phyloP scores from a whole-genome alignment of 92 coral and sea anemone species.

The Paramuricea clavata region DNA sequence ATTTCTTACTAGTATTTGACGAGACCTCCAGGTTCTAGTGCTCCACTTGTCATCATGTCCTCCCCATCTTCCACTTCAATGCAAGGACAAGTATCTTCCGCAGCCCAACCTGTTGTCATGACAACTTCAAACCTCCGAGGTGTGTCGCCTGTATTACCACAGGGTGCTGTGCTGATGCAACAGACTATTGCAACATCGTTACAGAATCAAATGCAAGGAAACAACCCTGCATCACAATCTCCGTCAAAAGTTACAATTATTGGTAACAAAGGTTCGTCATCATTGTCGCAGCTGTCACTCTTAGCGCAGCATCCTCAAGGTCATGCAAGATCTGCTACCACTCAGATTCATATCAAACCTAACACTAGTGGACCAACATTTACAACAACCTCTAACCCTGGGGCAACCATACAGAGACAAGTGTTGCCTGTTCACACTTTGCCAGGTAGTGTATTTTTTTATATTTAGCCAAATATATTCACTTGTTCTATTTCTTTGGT shows the following conservation, averaged over 20 bases:
- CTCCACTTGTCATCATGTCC: constrained; percentile 29
- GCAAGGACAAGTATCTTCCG: neutral
- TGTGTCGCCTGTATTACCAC: constrained; percentile 30
- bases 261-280: constrained; percentile 34
- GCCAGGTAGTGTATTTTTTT: constrained; percentile 1
- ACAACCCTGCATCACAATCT: constrained; percentile 22
- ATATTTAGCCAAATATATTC: neutral
- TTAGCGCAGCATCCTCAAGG: constrained; percentile 54
- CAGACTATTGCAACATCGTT: constrained; percentile 26
- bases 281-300: constrained; percentile 34
- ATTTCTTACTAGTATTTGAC: neutral
- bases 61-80: constrained; percentile 30
- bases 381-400: constrained; percentile 11
- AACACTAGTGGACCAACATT: constrained; percentile 4
- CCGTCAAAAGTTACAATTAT: constrained; percentile 38
- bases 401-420: constrained; percentile 31
- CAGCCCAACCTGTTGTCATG: constrained; percentile 37
- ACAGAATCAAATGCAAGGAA: constrained; percentile 27
- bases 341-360: constrained; percentile 47
- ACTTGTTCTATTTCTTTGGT: neutral
- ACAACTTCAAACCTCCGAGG: constrained; percentile 39
- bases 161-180: constrained; percentile 43
- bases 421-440: constrained; percentile 41
- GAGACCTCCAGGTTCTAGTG: constrained; percentile 35
- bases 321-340: constrained; percentile 10